Evolutionary conservation across 2,797 vertebrate genomes (phyloP), one percentile per base, ranked within the genome.

Genomic region (Melanotaenia parkinsoni): DNA sequence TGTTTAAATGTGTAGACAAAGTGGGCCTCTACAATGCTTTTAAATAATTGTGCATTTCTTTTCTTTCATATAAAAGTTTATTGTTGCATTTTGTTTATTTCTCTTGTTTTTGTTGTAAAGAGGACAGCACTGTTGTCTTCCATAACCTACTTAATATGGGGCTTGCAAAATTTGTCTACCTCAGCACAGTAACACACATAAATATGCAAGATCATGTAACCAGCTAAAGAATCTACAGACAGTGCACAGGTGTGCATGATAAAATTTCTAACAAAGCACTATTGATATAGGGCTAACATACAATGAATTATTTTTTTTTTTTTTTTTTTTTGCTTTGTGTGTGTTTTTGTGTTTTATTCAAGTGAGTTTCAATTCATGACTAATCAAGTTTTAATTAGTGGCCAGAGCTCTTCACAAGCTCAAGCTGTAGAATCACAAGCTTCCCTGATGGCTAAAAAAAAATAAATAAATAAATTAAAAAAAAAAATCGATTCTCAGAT

Each of bases 1-100:
- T 38, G 59, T 63, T 87, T 91, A 90, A 89, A 85, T 78, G 87
- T 87, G 78, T 12, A 82, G 66, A 75, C 47, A 63, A n/a, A 24
- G 76, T 67, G 64, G 71, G 70, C 65, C 70, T 62, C 30, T 57
- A 65, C 81, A 72, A 67, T 9, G 0, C 59, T 63, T 51, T 66
- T 64, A 60, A 67, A 68, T 72, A 77, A 83, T 74, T 83, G 40
- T 77, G 37, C 47, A 64, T 73, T n/a, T 57, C 16, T 43, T 47
- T 5, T 33, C 54, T 59, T 18, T 35, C 9, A 13, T 28, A 20
- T 12, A 54, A 61, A 37, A 1, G 20, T 59, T 75, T 61, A 78
- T 67, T 28, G 62, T 33, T 32, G 26, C 4, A 18, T 30, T 38
- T 45, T 33, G 54, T 65, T 22, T 2, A 16, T 35, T 32, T 43